Percentiles rank a stretch among this genome's conserved stretches.
These are phyloP conservation scores for Aldrovandia affinis DNA, from an alignment of 2,797 vertebrate species.

Conservation along the genomic window DNA sequence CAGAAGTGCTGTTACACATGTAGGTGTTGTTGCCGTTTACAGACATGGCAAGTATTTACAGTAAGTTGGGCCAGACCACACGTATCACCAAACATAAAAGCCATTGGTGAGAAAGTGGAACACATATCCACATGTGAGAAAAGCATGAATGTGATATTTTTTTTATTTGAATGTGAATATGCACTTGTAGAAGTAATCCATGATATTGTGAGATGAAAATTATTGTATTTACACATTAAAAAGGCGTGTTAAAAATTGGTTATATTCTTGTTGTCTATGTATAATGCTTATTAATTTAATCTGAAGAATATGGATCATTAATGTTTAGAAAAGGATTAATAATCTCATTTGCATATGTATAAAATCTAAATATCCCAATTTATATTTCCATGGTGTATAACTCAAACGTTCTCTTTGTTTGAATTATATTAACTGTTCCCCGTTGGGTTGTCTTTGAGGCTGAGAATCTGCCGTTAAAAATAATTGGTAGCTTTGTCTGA, in stretches of 20 bases:
- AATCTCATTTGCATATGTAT: neutral
- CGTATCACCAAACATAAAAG: neutral
- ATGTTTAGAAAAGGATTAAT: neutral
- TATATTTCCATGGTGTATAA: neutral
- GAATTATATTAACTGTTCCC: neutral
- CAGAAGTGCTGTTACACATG: neutral
- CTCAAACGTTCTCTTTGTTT: neutral
- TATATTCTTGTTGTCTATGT: neutral
- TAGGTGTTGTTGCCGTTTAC: neutral
- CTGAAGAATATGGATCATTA: neutral
- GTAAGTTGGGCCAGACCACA: neutral
- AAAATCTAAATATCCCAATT: neutral
- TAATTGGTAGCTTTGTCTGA: too few relatives aligned
- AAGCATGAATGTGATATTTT: neutral
- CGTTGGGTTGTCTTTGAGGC: neutral
- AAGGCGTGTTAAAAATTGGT: too few relatives aligned
- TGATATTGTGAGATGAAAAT: neutral
- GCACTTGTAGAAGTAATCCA: neutral
- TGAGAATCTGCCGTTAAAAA: neutral
- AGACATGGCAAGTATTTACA: slow-evolving; percentile 7
- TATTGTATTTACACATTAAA: too few relatives aligned
- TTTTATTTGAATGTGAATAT: neutral
- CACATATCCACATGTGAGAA: neutral
- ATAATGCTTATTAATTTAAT: neutral
- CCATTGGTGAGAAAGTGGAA: neutral